A percentile compares a stretch with the other conserved stretches of the same genome.
Conservation (phyloP, 2,113 vertebrate genomes). For the Girardinichthys multiradiatus region DNA sequence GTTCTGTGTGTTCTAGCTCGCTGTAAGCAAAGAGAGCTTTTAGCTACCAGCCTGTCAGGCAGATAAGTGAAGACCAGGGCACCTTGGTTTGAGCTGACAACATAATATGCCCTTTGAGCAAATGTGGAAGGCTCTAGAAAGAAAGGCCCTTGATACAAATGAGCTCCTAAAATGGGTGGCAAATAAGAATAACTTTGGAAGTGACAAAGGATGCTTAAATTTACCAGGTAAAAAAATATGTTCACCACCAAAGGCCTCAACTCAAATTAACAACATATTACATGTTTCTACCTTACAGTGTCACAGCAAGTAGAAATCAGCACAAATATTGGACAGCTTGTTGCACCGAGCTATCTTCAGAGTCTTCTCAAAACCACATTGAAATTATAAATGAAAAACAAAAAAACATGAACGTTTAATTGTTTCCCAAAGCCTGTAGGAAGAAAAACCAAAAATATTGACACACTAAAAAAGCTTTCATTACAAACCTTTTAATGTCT, state of each 20-base stretch:
- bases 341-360: neutral
- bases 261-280: neutral
- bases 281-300: neutral
- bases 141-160: constrained; percentile 20
- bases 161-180: neutral
- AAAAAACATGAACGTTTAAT: no score
- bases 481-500: no score
- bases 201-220: neutral
- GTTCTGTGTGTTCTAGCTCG: constrained; percentile 61
- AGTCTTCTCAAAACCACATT: neutral
- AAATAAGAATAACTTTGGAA: neutral
- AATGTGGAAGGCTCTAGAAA: constrained; percentile 7
- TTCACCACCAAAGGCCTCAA: neutral
- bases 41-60: constrained; percentile 53
- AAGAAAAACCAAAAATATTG: no score
- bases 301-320: neutral
- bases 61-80: constrained; percentile 35
- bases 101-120: constrained; percentile 18
- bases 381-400: no score
- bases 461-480: no score
- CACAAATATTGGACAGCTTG: neutral
- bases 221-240: neutral
- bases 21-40: constrained; percentile 71
- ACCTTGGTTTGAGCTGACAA: constrained; percentile 42
- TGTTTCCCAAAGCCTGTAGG: no score